Percentiles rank a stretch among this genome's conserved stretches.
Evolutionary conservation across 2,888 invertebrate species (phyloP).

Genomic region (Smittia aterrima): DNA sequence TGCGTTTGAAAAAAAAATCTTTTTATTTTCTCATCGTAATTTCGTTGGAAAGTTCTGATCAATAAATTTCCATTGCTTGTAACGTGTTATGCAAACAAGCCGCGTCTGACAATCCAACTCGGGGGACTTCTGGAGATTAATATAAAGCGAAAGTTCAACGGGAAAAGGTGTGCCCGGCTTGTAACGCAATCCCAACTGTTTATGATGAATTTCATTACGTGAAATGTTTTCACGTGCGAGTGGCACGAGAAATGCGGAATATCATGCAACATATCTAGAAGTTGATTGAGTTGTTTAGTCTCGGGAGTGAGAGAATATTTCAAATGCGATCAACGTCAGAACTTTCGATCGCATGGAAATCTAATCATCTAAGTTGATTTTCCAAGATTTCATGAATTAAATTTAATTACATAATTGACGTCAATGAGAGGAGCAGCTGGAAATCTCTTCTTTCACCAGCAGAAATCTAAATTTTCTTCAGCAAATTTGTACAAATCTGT

Average conservation of each 20-base stretch:
- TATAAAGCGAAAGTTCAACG: neutral
- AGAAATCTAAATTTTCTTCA: neutral
- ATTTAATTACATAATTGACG: too few relatives aligned
- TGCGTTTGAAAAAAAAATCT: too few relatives aligned
- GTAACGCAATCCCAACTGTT: neutral
- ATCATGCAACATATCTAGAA: neutral
- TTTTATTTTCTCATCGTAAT: neutral
- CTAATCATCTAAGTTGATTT: too few relatives aligned
- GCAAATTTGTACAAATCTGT: conserved; percentile 20
- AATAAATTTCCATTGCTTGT: neutral
- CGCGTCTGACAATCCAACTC: neutral
- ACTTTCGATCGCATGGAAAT: too few relatives aligned
- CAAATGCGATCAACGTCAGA: too few relatives aligned
- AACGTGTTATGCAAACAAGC: conserved; percentile 4
- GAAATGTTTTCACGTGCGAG: neutral
- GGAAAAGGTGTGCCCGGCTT: conserved; percentile 2
- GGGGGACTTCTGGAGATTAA: conserved; percentile 6
- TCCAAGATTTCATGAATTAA: too few relatives aligned
- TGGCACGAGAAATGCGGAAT: neutral
- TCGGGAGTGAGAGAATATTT: too few relatives aligned
- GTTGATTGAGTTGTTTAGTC: neutral
- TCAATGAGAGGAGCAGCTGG: neutral
- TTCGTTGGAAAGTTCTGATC: neutral
- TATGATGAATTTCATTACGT: neutral
- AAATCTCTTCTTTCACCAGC: conserved; percentile 1